Conservation (phyloP, 1,140 invertebrate genomes). For the Monochamus saltuarius region DNA sequence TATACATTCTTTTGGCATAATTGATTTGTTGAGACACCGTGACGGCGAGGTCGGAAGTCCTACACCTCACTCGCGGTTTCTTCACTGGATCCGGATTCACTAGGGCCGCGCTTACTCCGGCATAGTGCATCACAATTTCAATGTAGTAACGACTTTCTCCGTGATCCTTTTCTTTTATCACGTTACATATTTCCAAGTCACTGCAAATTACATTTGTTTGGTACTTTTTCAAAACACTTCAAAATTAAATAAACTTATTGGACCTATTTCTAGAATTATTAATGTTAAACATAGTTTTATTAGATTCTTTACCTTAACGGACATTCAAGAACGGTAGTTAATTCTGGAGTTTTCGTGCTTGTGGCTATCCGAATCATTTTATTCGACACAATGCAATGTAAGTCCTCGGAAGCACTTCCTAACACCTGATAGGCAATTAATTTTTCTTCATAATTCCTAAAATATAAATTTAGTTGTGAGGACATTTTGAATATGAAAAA, state of each 20-base stretch:
- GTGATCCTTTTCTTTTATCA: constrained; percentile 56
- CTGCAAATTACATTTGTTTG: too few species aligned
- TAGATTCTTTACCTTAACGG: constrained; percentile 58
- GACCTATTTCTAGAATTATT: not conserved
- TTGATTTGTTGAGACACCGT: constrained; percentile 72
- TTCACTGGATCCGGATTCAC: constrained; percentile 58
- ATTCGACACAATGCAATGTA: constrained; percentile 74
- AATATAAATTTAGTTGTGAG: constrained; percentile 12
- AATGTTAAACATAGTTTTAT: not conserved
- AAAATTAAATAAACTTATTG: too few species aligned
- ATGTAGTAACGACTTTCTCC: constrained; percentile 66
- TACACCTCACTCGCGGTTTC: constrained; percentile 80
- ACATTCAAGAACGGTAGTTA: constrained; percentile 66
- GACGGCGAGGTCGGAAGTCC: constrained; percentile 74
- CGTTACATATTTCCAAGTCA: constrained; percentile 63
- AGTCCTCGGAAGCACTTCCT: constrained; percentile 67
- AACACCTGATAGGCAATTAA: constrained; percentile 83
- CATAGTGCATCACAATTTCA: constrained; percentile 70
- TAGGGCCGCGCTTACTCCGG: constrained; percentile 52
- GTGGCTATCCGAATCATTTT: constrained; percentile 78
- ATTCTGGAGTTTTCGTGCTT: constrained; percentile 50
- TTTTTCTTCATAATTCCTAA: constrained; percentile 72
- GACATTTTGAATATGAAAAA: constrained; percentile 7
- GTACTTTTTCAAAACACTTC: too few species aligned
- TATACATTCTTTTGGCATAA: constrained; percentile 83